phyloP scores from a whole-genome alignment of 1,140 invertebrate species.

The Pemphigus obesinymphae region DNA sequence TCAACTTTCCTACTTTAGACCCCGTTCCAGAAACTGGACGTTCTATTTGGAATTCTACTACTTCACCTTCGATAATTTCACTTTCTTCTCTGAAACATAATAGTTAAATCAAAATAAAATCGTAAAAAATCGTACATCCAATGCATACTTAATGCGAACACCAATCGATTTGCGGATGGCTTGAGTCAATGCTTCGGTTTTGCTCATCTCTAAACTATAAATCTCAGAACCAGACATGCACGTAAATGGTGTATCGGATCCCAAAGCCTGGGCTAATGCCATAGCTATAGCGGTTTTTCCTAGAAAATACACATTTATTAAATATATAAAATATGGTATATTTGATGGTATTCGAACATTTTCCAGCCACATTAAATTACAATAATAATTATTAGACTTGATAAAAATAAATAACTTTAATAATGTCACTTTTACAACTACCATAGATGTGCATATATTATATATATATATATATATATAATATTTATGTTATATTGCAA shows the following conservation, averaged over 20 bases:
- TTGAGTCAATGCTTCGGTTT: slow-evolving; percentile 96
- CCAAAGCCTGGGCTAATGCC: slow-evolving; percentile 90
- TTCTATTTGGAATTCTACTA: slow-evolving; percentile 96
- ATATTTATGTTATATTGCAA: too few species aligned
- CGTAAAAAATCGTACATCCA: background rate
- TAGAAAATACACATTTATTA: slow-evolving; percentile 20
- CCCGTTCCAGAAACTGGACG: slow-evolving; percentile 85
- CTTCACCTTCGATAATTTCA: slow-evolving; percentile 98
- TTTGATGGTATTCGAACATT: background rate
- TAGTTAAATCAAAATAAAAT: background rate
- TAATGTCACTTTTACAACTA: too few species aligned
- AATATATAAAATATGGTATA: background rate
- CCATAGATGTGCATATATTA: too few species aligned
- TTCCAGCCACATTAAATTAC: too few species aligned
- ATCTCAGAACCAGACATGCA: slow-evolving; percentile 98
- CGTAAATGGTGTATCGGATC: slow-evolving; percentile 94
- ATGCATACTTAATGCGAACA: slow-evolving; percentile 86
- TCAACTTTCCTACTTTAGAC: slow-evolving; percentile 83
- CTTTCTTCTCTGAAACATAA: slow-evolving; percentile 76
- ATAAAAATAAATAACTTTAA: too few species aligned
- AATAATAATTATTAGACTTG: too few species aligned
- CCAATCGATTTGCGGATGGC: slow-evolving; percentile 96
- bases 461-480: too few species aligned
- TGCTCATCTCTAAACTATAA: slow-evolving; percentile 97
- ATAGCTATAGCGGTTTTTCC: slow-evolving; percentile 98